Evolutionary conservation across 64 coral and sea anemone species (phyloP).

Genomic region (Montipora capricornis): DNA sequence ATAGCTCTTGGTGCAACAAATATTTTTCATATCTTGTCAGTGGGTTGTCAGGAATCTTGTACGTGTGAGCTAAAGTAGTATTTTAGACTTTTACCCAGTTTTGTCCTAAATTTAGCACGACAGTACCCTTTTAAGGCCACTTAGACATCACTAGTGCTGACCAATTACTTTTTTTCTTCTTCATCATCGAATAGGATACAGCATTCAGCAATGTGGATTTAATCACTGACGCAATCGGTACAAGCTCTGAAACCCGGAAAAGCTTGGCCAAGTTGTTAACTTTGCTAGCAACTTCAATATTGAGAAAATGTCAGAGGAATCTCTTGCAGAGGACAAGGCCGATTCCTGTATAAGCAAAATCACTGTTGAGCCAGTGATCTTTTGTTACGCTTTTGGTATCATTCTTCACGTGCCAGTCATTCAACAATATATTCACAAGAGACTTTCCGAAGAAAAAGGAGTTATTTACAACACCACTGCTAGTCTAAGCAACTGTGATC

Average conservation of each 20-base stretch:
- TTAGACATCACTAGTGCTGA: not conserved
- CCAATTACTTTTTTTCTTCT: not conserved
- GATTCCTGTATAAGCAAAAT: constrained; percentile 51
- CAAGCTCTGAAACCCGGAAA: not conserved
- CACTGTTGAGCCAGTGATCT: constrained; percentile 95
- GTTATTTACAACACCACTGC: constrained; percentile 86
- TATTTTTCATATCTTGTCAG: no score
- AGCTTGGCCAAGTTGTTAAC: not conserved
- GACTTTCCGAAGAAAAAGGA: constrained; percentile 78
- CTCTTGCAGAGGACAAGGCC: not conserved
- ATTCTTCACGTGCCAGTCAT: constrained; percentile 96
- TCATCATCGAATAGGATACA: not conserved
- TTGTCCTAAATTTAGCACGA: no score
- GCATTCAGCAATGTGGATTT: not conserved
- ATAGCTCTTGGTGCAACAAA: no score
- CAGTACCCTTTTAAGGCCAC: no score
- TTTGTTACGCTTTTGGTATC: constrained; percentile 97
- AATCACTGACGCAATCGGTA: not conserved
- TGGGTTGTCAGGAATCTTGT: no score
- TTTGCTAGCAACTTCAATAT: not conserved
- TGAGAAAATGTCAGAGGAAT: not conserved
- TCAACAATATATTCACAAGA: constrained; percentile 88
- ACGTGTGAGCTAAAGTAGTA: no score
- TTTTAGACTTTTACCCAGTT: no score
- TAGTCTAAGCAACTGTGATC: constrained; percentile 81